Percentiles rank a stretch among this genome's conserved stretches.
phyloP scores from a whole-genome alignment of 2,113 vertebrate genomes.

The Nycticebus coucang region DNA sequence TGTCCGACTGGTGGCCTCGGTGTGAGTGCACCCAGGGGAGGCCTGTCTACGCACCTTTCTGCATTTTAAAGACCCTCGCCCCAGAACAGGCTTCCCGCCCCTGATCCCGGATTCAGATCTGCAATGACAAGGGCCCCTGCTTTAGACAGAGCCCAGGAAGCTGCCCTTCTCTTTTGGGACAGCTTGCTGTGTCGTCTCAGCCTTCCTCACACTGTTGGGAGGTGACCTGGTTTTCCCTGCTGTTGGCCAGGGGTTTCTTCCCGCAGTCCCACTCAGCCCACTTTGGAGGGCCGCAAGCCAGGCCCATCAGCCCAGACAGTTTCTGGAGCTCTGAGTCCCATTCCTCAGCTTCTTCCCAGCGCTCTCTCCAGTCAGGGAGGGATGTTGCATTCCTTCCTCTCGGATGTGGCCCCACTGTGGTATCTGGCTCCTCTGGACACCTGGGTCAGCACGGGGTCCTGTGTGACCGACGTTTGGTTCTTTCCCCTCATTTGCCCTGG shows the following conservation, averaged over 20 bases:
- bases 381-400: neutral
- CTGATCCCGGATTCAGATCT: neutral
- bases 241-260: neutral
- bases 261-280: neutral
- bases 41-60: neutral
- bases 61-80: rapidly evolving
- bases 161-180: neutral
- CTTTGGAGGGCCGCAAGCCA: rapidly evolving
- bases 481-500: neutral
- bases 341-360: rapidly evolving
- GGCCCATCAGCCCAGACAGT: neutral
- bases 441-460: neutral
- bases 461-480: neutral
- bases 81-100: rapidly evolving
- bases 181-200: rapidly evolving
- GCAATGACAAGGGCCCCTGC: rapidly evolving
- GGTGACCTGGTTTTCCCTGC: neutral
- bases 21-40: neutral
- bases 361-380: neutral
- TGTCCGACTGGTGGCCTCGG: neutral
- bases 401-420: too few species aligned
- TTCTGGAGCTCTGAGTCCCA: neutral
- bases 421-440: neutral
- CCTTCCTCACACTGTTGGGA: rapidly evolving
- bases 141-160: neutral